A percentile compares a stretch with the other conserved stretches of the same genome.
Conservation (phyloP, 1,140 invertebrate species). For the Dinoponera quadriceps region DNA sequence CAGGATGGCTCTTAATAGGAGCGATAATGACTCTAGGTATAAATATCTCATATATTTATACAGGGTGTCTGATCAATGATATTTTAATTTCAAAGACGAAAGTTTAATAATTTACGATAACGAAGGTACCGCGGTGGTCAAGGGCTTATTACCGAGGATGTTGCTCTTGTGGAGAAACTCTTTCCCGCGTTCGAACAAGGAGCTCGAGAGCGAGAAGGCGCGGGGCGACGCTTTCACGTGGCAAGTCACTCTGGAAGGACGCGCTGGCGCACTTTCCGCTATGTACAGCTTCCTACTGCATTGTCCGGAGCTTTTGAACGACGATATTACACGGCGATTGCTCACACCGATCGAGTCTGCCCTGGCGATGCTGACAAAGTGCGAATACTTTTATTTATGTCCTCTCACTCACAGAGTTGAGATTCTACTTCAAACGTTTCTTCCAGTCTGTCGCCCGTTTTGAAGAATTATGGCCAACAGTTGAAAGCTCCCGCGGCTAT, state of each 20-base stretch:
- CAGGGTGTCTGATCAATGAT: no score
- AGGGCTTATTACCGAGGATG: constrained; percentile 96
- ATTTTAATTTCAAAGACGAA: no score
- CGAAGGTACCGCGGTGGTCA: constrained; percentile 94
- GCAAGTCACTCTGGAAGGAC: constrained; percentile 98
- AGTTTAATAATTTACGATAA: constrained; percentile 47
- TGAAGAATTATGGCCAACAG: constrained; percentile 97
- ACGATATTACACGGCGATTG: constrained; percentile 95
- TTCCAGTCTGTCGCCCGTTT: constrained; percentile 91
- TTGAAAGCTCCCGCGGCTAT: constrained; percentile 97
- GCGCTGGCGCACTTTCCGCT: constrained; percentile 97
- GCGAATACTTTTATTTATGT: constrained; percentile 78
- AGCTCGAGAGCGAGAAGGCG: constrained; percentile 98
- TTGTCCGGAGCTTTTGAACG: constrained; percentile 95
- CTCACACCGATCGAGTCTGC: constrained; percentile 97
- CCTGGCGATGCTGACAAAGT: constrained; percentile 97
- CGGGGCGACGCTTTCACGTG: constrained; percentile 99
- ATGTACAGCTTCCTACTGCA: constrained; percentile 97
- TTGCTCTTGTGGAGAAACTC: constrained; percentile 98
- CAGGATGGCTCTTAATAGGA: constrained; percentile 98
- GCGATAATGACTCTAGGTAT: constrained; percentile 97
- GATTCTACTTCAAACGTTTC: constrained; percentile 32
- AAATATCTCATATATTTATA: constrained; percentile 45
- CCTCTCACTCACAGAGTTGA: constrained; percentile 24
- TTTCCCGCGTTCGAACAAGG: constrained; percentile 97